These are phyloP conservation scores for Trichonephila clavata DNA, from an alignment of 1,140 invertebrate genomes.

Conservation along the genomic window DNA sequence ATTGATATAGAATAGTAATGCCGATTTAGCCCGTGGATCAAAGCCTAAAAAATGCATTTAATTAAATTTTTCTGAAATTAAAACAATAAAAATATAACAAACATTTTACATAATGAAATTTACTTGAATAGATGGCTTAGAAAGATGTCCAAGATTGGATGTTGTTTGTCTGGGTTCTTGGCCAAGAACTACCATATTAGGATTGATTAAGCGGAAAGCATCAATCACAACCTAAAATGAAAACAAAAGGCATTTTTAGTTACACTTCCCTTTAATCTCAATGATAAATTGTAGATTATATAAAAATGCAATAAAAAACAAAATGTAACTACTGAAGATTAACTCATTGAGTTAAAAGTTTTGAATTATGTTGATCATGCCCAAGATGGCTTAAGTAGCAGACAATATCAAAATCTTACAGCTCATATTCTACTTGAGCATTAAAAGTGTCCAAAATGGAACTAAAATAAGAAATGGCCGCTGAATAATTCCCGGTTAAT, in stretches of 20 bases:
- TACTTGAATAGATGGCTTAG: slow-evolving; percentile 98
- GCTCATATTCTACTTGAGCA: too few relatives aligned
- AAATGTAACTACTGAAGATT: too few relatives aligned
- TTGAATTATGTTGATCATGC: too few relatives aligned
- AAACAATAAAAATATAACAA: background rate
- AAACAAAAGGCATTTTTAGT: background rate
- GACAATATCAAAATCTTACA: too few relatives aligned
- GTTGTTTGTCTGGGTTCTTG: slow-evolving; percentile 99
- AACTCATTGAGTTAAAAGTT: too few relatives aligned
- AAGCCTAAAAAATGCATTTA: slow-evolving; percentile 85
- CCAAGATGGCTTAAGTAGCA: too few relatives aligned
- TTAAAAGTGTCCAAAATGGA: too few relatives aligned
- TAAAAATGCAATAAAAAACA: too few relatives aligned
- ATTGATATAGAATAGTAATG: slow-evolving; percentile 99
- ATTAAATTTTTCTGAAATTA: background rate
- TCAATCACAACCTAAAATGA: slow-evolving; percentile 92
- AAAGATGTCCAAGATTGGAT: slow-evolving; percentile 98
- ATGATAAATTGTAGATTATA: background rate
- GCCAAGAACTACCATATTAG: slow-evolving; percentile 99
- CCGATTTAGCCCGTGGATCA: slow-evolving; percentile 99
- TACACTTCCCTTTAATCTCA: background rate
- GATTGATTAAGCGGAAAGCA: slow-evolving; percentile 98
- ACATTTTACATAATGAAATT: background rate
- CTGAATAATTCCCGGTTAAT: too few relatives aligned
- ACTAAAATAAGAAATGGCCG: too few relatives aligned